Evolutionary conservation across 2,797 vertebrate species (phyloP).

Genomic region (Hypotaenidia okinawae): DNA sequence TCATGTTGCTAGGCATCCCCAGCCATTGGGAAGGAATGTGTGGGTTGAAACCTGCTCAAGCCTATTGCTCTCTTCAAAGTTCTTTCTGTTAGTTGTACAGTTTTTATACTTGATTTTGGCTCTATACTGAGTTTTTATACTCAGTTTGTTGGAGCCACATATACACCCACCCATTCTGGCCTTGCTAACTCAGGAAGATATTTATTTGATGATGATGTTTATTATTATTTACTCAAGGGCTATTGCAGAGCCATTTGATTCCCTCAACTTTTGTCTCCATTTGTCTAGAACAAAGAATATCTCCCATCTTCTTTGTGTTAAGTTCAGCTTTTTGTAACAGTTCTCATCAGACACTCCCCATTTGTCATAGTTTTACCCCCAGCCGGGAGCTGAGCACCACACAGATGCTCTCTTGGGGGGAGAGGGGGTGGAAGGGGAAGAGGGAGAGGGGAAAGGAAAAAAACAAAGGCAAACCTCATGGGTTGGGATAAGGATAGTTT

Average conservation of each 20-base stretch:
- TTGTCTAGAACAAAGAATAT: not conserved
- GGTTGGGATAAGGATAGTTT: too few species aligned
- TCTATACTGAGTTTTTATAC: conserved; percentile 3
- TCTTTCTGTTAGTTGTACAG: not conserved
- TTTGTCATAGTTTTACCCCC: too few species aligned
- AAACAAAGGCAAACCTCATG: too few species aligned
- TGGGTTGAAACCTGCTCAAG: not conserved
- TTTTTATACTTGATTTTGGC: not conserved
- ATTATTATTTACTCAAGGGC: not conserved
- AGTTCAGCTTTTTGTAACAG: not conserved
- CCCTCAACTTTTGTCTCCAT: not conserved
- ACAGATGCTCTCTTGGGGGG: too few species aligned
- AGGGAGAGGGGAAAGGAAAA: too few species aligned
- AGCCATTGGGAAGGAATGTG: not conserved
- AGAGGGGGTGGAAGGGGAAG: too few species aligned
- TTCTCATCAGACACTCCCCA: not conserved
- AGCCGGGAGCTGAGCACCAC: too few species aligned
- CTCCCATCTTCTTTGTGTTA: not conserved
- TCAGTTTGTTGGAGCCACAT: not conserved
- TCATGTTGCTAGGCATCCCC: not conserved
- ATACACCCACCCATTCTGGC: not conserved
- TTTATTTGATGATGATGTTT: not conserved
- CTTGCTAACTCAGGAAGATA: not conserved
- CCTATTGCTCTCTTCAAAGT: not conserved
- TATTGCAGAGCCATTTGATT: not conserved